phyloP scores from a whole-genome alignment of 2,113 vertebrate species.

The Serilophus lunatus region DNA sequence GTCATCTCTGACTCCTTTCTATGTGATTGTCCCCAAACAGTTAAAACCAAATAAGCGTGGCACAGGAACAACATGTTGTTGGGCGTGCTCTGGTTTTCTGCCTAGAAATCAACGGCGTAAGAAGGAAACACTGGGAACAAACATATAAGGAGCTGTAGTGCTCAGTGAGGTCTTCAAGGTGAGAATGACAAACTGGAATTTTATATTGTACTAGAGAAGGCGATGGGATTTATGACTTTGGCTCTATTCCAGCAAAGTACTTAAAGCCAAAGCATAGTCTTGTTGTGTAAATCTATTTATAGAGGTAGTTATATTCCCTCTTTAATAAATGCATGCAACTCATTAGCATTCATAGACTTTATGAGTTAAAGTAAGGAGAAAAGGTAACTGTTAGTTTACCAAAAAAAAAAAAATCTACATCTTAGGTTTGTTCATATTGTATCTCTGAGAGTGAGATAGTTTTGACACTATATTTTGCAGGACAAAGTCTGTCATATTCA shows the following conservation, averaged over 20 bases:
- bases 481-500: neutral
- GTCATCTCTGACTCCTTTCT: neutral
- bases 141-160: neutral
- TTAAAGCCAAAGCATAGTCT: neutral
- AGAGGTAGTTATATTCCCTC: neutral
- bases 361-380: neutral
- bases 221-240: neutral
- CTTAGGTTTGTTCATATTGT: neutral
- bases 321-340: neutral
- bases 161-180: neutral
- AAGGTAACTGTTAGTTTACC: neutral
- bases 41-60: neutral
- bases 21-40: neutral
- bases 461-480: neutral
- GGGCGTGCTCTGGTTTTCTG: neutral
- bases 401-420: neutral
- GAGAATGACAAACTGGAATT: neutral
- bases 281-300: conserved; percentile 6
- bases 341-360: neutral
- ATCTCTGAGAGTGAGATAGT: neutral
- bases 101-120: neutral
- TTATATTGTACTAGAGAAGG: neutral
- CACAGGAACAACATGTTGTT: fast-evolving
- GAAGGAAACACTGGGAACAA: neutral
- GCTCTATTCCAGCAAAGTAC: neutral